Conservation (phyloP, 2,888 invertebrate genomes). For the Diarsia rubi region DNA sequence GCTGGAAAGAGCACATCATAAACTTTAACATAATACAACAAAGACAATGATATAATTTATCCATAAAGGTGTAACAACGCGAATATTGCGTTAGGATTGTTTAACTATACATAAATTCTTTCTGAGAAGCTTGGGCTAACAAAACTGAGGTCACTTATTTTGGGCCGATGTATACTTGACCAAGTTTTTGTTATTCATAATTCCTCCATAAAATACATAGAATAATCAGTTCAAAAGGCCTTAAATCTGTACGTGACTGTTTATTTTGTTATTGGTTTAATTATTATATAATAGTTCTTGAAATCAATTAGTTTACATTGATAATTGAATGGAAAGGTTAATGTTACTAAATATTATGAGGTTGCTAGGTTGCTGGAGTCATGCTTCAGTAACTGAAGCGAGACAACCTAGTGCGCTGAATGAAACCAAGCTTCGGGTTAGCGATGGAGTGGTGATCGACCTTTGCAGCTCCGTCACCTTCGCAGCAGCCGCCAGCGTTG, state of each 20-base stretch:
- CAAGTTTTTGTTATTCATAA: constrained; percentile 70
- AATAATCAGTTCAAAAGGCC: constrained; percentile 52
- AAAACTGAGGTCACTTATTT: constrained; percentile 69
- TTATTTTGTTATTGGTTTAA: constrained; percentile 36
- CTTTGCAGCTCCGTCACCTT: constrained; percentile 87
- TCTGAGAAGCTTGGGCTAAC: constrained; percentile 63
- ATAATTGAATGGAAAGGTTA: constrained; percentile 42
- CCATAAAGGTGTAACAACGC: constrained; percentile 44
- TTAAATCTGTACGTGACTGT: constrained; percentile 44
- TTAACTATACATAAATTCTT: constrained; percentile 63
- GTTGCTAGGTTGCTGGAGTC: constrained; percentile 44
- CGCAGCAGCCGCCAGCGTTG: constrained; percentile 82
- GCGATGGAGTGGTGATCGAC: constrained; percentile 81
- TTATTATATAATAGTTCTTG: constrained; percentile 48
- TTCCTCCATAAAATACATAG: constrained; percentile 61
- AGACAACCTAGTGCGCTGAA: constrained; percentile 52
- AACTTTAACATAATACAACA: constrained; percentile 39
- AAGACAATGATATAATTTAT: constrained; percentile 53
- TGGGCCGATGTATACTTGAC: constrained; percentile 71
- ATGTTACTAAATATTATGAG: constrained; percentile 39
- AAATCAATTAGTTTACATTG: constrained; percentile 42
- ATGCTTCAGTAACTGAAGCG: constrained; percentile 54
- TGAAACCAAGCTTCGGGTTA: constrained; percentile 66
- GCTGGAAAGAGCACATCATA: constrained; percentile 22
- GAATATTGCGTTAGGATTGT: constrained; percentile 61